phyloP scores from a whole-genome alignment of 2,888 invertebrate species.

The Metopia argyrocephala region DNA sequence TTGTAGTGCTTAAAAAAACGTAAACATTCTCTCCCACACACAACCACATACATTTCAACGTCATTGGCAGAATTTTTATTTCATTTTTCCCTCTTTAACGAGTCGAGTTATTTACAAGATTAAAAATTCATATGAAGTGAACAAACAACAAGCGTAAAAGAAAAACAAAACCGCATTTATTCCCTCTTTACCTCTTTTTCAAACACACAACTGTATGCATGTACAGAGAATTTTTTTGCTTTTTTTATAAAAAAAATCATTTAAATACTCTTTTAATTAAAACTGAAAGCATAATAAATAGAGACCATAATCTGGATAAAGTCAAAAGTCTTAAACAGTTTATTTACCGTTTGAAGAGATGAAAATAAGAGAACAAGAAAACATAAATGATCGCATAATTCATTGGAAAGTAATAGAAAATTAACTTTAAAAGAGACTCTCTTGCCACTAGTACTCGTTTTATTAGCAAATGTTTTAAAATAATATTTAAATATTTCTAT shows the following conservation, averaged over 20 bases:
- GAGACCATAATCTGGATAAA: slow-evolving; percentile 41
- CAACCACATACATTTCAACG: background rate
- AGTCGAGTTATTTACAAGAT: slow-evolving; percentile 43
- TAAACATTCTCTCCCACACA: background rate
- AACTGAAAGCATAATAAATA: slow-evolving; percentile 54
- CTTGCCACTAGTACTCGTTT: too few species aligned
- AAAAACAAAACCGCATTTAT: slow-evolving; percentile 41
- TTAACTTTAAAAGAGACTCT: too few species aligned
- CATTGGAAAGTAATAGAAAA: background rate
- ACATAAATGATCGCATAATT: background rate
- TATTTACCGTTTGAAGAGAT: background rate
- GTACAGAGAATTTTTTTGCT: background rate
- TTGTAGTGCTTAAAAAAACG: too few species aligned
- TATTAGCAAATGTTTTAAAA: too few species aligned
- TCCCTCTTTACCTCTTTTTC: background rate
- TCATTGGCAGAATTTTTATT: background rate
- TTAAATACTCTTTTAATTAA: slow-evolving; percentile 48
- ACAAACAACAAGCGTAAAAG: slow-evolving; percentile 4
- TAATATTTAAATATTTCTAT: too few species aligned
- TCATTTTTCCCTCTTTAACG: background rate
- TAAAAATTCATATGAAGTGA: slow-evolving; percentile 38
- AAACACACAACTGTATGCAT: background rate
- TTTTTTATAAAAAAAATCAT: slow-evolving; percentile 7
- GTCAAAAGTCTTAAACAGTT: slow-evolving; percentile 34
- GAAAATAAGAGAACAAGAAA: background rate